Evolutionary conservation across 2,797 vertebrate genomes (phyloP).

Genomic region (Heterohyrax brucei): DNA sequence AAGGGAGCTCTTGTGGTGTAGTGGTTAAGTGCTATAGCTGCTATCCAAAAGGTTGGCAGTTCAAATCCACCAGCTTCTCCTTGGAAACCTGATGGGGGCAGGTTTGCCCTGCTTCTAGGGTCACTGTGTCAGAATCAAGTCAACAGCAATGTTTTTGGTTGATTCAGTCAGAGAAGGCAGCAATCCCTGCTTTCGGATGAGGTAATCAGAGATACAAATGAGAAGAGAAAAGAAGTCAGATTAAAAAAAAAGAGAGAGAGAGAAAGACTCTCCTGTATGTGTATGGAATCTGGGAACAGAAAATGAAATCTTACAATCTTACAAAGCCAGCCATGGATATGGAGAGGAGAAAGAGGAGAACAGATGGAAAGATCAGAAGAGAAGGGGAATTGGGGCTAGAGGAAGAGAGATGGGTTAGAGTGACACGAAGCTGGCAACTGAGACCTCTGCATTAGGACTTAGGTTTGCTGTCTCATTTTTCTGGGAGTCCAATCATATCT

Average conservation of each 20-base stretch:
- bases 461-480: not conserved
- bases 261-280: not conserved
- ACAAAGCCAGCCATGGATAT: not conserved
- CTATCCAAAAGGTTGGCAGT: too few species aligned
- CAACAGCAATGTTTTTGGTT: too few species aligned
- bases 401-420: not conserved
- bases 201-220: not conserved
- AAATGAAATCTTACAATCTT: conserved; percentile 50
- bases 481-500: not conserved
- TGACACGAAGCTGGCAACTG: not conserved
- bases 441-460: not conserved
- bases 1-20: not conserved
- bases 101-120: too few species aligned
- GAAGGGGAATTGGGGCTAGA: not conserved
- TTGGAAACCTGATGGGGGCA: too few species aligned
- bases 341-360: not conserved
- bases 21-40: too few species aligned
- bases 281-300: not conserved
- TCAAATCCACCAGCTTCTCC: too few species aligned
- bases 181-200: not conserved
- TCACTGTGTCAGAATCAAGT: too few species aligned
- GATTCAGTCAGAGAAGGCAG: not conserved
- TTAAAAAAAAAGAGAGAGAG: conserved; percentile 25
- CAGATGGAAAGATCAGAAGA: not conserved
- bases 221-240: not conserved